Percentiles rank a stretch among this genome's conserved stretches.
These are phyloP conservation scores for Spheniscus humboldti DNA, from an alignment of 2,797 vertebrate species.

Conservation along the genomic window DNA sequence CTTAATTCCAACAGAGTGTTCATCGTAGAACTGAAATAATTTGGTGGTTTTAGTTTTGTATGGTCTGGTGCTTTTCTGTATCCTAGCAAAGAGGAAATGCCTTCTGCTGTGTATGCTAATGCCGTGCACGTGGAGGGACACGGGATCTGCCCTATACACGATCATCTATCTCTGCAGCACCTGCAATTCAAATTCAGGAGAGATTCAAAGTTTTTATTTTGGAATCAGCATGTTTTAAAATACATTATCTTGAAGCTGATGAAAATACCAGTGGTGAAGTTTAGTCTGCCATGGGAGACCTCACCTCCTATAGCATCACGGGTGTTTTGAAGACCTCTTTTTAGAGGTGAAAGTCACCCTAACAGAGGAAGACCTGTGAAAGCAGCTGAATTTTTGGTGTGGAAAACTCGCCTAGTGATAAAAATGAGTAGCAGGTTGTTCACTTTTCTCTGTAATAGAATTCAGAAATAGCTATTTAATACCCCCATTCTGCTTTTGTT, in stretches of 20 bases:
- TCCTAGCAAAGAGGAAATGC: neutral
- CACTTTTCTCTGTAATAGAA: neutral
- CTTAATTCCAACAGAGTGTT: neutral
- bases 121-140: neutral
- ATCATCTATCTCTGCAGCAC: neutral
- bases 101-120: neutral
- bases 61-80: neutral
- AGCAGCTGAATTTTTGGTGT: neutral
- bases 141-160: neutral
- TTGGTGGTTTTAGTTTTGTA: neutral
- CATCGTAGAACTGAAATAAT: neutral
- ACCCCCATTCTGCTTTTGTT: neutral
- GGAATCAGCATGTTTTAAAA: constrained; percentile 1
- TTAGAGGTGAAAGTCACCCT: neutral
- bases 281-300: neutral
- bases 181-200: neutral
- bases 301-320: neutral
- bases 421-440: neutral
- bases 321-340: neutral
- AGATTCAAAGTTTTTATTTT: constrained; percentile 8
- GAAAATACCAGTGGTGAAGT: neutral
- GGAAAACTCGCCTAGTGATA: neutral
- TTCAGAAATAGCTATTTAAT: neutral
- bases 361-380: neutral
- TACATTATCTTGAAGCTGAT: neutral